Evolutionary conservation across 2,797 vertebrate species (phyloP).

Genomic region (Meda fulgida): DNA sequence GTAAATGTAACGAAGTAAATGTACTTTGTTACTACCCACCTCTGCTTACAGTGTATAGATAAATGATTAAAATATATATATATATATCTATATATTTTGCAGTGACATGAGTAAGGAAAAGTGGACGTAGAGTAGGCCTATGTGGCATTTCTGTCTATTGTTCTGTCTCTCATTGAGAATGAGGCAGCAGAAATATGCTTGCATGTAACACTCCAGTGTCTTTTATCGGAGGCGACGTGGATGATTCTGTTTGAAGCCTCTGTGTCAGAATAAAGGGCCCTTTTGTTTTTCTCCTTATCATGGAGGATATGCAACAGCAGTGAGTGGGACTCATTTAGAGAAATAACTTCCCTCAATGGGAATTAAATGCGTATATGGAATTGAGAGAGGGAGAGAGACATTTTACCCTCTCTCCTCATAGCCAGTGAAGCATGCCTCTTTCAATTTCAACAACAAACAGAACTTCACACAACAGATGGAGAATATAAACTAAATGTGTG

Average conservation of each 20-base stretch:
- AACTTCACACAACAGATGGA: not conserved
- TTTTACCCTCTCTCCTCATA: not conserved
- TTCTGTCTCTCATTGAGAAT: slow-evolving; percentile 64
- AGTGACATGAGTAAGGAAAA: no score
- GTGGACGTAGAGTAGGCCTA: no score
- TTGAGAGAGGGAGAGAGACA: not conserved
- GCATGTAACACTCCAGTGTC: slow-evolving; percentile 80
- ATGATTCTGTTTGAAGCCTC: slow-evolving; percentile 71
- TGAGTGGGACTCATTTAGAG: slow-evolving; percentile 79
- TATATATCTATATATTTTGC: no score
- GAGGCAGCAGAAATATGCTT: slow-evolving; percentile 76
- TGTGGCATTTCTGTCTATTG: not conserved
- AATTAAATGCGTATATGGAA: slow-evolving; percentile 64
- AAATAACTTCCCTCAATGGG: slow-evolving; percentile 83
- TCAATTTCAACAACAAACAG: slow-evolving; percentile 1
- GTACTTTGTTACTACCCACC: no score
- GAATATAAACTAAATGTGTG: not conserved
- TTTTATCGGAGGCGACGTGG: slow-evolving; percentile 76
- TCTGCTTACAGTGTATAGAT: no score
- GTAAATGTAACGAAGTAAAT: no score
- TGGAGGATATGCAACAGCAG: slow-evolving; percentile 81
- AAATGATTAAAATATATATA: no score
- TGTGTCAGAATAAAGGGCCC: slow-evolving; percentile 66
- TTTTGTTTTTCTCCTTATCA: slow-evolving; percentile 83
- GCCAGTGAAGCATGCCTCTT: not conserved